Conservation (phyloP, 2,797 vertebrate genomes). For the Kryptolebias ocellatus region DNA sequence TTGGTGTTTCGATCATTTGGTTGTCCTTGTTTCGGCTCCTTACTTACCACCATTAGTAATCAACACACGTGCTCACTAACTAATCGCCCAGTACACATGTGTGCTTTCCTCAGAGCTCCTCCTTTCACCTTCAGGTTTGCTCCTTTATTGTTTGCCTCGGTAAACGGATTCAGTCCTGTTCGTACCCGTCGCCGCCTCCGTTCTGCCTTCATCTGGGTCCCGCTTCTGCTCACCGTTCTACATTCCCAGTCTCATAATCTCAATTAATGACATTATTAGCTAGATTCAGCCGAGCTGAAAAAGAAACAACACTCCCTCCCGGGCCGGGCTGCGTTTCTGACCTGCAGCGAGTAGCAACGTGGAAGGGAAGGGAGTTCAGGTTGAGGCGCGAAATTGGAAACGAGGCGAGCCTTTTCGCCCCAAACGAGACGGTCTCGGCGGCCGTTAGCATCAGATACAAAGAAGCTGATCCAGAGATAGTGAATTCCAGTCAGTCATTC, state of each 20-base stretch:
- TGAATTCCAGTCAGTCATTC: background rate
- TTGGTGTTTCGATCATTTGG: background rate
- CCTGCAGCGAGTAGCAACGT: background rate
- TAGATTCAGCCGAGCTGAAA: too few relatives aligned
- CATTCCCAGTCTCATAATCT: too few relatives aligned
- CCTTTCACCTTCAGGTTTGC: background rate
- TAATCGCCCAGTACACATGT: background rate
- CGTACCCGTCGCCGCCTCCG: too few relatives aligned
- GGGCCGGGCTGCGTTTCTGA: background rate
- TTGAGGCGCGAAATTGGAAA: constrained; percentile 29
- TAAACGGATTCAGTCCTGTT: too few relatives aligned
- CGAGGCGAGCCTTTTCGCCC: background rate
- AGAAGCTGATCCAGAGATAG: constrained; percentile 6
- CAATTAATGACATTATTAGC: too few relatives aligned
- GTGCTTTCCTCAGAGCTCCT: background rate
- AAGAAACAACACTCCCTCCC: too few relatives aligned
- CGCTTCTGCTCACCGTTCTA: background rate
- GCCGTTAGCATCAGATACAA: background rate
- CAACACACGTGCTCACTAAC: background rate
- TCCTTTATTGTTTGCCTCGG: too few relatives aligned
- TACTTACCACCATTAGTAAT: background rate
- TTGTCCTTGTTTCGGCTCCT: background rate
- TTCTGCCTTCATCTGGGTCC: background rate
- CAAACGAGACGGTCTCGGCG: background rate
- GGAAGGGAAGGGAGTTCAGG: constrained; percentile 2